Base-by-base conservation (phyloP, 1,140 invertebrate species). In the Ips typographus region DNA sequence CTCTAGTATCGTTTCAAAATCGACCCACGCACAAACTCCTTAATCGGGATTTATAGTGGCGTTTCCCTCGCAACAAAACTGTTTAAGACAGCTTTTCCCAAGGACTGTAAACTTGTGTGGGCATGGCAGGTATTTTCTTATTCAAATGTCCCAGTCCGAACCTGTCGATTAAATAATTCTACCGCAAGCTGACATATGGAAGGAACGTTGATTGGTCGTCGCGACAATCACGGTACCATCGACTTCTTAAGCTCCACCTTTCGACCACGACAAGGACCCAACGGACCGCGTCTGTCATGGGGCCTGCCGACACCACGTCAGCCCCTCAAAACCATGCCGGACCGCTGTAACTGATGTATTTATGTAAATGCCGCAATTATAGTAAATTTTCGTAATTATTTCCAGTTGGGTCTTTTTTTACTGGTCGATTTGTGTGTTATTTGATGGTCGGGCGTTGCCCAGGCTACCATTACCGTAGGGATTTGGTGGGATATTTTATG, bases 181-280 rank as follows among this genome's bases (percentile, higher is more conserved):
- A 36, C 62, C 63, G 67, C 68, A 75, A 75, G 73, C 75, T 70
- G 71, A 71, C 72, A 76, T 76, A 74, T 73, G 69, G 72, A 70
- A 22, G 53, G 65, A 39, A 69, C 73, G 65, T 59, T 41, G 74
- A 77, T 77, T 77, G 75, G 75, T 66, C 71, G 69, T 53, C 61
- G 65, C 73, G 73, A 75, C 74, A 75, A 73, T 77, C 66, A 71
- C 74, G 72, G 68, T 74, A 74, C 68, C 67, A 59, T 69, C 67
- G 55, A 70, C 72, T 65, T 65, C 58, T 64, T 59, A 71, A 55
- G 70, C 74, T 74, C 73, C 75, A 74, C 74, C 75, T 74, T 73
- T 71, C 65, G 55, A 38, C 63, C 67, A 40, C 62, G 62, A 65
- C 68, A 70, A 67, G 70, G 47, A 38, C 60, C 61, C 70, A 72